Evolutionary conservation across 2,113 vertebrate species (phyloP), one percentile per base, ranked within the genome.

Genomic region (Stictonetta naevosa): DNA sequence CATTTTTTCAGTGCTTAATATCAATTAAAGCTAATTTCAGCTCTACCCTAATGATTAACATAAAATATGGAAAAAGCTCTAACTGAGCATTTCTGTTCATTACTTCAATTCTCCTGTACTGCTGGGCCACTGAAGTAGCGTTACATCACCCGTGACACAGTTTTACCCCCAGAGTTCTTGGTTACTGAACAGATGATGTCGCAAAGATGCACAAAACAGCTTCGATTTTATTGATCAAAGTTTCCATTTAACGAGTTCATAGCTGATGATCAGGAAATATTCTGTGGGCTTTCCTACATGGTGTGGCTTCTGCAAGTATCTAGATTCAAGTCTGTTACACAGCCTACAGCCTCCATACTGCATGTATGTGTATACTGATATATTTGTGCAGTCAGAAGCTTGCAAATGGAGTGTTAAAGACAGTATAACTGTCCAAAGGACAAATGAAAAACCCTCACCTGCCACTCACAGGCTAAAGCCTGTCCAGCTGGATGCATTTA

Each of bases 1-100:
- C 60, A 68, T 89, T 94, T 97, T 95, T 90, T 85, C 90, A 93
- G 21, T 23, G 60, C 86, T 81, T 96, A 96, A 96, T 96, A 95
- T 94, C 92, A 97, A 96, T 96, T 95, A 97, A 92, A 86, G 92
- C 79, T 92, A 95, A 96, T 96, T 96, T 96, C 14, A 5, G 79
- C 88, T 90, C 78, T 78, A 90, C 68, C 85, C 85, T 90, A 86
- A 93, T 94, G 94, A 95, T 97, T 96, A 96, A 60, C 86, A 93
- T 95, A 95, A 96, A 95, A 94, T 91, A 95, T 76, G 53, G 84
- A 79, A 92, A 93, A 96, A 94, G 74, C 95, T 91, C 71, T 95
- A 92, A 92, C 71, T 66, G 93, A 85, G 67, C 66, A 87, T 92
- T 96, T 96, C 93, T 95, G 77, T 60, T 93, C 96, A 95, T 96